Evolutionary conservation across 2,888 invertebrate species (phyloP).

Genomic region (Kuschelorhynchus macadamiae): DNA sequence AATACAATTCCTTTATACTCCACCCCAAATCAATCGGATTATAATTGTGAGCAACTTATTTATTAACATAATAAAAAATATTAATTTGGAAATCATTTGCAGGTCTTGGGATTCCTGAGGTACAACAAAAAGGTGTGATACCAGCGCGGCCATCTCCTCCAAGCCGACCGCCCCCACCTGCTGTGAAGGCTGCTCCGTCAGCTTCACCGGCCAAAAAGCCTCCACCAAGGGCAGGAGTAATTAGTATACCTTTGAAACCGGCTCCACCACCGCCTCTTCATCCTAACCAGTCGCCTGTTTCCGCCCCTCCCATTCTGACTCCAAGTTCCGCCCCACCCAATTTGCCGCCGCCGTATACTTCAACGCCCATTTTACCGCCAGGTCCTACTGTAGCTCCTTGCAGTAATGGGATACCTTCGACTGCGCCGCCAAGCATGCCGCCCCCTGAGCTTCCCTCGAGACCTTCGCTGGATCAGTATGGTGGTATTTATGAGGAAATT

Average conservation of each 20-base stretch:
- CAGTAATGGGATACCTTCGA: conserved; percentile 69
- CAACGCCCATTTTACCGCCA: not conserved
- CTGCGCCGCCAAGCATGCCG: conserved; percentile 58
- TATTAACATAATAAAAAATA: too few relatives aligned
- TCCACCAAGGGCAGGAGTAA: conserved; percentile 70
- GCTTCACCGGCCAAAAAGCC: conserved; percentile 67
- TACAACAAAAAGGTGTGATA: conserved; percentile 59
- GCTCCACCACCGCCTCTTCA: conserved; percentile 40
- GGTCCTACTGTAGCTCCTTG: conserved; percentile 43
- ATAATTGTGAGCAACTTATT: conserved; percentile 68
- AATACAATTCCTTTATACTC: conserved; percentile 84
- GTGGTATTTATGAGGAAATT: conserved; percentile 74
- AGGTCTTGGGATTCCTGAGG: conserved; percentile 70
- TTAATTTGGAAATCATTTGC: too few relatives aligned
- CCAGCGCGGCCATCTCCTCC: conserved; percentile 67
- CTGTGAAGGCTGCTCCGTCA: conserved; percentile 70
- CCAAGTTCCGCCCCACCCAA: conserved; percentile 6
- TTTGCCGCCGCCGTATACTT: too few relatives aligned
- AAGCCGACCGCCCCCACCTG: conserved; percentile 70
- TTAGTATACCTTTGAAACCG: conserved; percentile 64
- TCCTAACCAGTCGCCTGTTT: conserved; percentile 6
- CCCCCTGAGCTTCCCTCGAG: conserved; percentile 59
- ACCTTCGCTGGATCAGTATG: conserved; percentile 64
- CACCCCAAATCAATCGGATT: conserved; percentile 63
- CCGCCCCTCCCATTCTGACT: too few relatives aligned